Conservation (phyloP, 1,140 invertebrate species). For the Meloidogyne exigua region DNA sequence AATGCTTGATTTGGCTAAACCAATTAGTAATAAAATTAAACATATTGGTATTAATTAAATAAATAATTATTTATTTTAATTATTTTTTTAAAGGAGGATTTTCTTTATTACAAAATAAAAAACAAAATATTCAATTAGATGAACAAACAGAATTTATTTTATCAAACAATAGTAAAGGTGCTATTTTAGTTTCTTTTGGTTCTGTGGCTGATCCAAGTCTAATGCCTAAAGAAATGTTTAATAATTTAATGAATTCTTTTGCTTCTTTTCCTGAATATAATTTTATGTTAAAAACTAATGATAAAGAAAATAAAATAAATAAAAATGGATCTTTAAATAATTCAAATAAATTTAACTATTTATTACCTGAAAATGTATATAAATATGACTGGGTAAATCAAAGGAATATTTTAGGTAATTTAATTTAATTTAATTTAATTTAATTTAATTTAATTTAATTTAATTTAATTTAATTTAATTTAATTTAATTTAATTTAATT, state of each 20-base stretch:
- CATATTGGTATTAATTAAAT: conserved; percentile 31
- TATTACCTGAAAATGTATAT: conserved; percentile 33
- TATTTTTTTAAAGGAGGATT: neutral
- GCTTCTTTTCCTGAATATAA: conserved; percentile 33
- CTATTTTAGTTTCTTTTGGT: conserved; percentile 44
- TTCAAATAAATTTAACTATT: neutral
- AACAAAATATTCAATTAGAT: neutral
- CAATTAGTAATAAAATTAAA: conserved; percentile 38
- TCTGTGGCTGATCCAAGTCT: conserved; percentile 40
- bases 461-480: neutral
- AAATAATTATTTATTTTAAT: neutral
- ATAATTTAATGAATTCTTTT: conserved; percentile 43
- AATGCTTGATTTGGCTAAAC: conserved; percentile 35
- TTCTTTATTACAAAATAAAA: neutral
- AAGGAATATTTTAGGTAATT: conserved; percentile 31
- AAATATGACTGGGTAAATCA: conserved; percentile 32
- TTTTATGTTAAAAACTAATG: conserved; percentile 43
- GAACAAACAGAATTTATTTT: neutral
- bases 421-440: neutral
- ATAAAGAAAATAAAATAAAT: conserved; percentile 19
- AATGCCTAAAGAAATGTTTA: conserved; percentile 42
- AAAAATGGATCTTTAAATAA: conserved; percentile 1
- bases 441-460: neutral
- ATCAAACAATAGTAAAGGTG: neutral
- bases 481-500: neutral